Percentiles rank a stretch among this genome's conserved stretches.
phyloP scores from a whole-genome alignment of 2,888 invertebrate species.

The Drosophila putrida region DNA sequence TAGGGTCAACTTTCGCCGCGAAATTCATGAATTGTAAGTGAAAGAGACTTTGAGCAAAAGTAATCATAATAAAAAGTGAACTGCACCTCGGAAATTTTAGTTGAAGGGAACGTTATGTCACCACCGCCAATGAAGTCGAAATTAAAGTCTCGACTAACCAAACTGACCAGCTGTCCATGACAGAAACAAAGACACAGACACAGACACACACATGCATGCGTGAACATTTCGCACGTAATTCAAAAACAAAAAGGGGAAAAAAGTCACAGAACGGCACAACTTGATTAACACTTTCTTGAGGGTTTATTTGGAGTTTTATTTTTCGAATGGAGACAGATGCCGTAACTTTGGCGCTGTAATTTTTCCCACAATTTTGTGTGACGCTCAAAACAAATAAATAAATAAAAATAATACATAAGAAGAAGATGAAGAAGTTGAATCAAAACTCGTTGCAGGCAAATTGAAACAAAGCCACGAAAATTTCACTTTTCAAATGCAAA shows the following conservation, averaged over 20 bases:
- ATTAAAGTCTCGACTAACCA: conserved; percentile 39
- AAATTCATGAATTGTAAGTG: conserved; percentile 32
- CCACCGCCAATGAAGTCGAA: conserved; percentile 54
- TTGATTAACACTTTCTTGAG: conserved; percentile 77
- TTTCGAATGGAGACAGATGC: conserved; percentile 42
- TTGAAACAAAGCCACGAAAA: conserved; percentile 67
- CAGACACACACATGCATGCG: conserved; percentile 34
- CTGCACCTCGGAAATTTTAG: conserved; percentile 38
- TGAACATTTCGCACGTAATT: conserved; percentile 76
- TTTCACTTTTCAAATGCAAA: conserved; percentile 80
- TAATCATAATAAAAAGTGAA: conserved; percentile 55
- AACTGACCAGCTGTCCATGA: conserved; percentile 44
- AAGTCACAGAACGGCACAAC: conserved; percentile 65
- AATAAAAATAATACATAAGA: conserved; percentile 49
- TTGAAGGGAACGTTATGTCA: conserved; percentile 61
- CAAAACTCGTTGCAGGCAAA: conserved; percentile 35
- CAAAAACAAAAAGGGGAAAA: conserved; percentile 41
- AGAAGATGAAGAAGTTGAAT: conserved; percentile 2
- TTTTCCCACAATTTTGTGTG: conserved; percentile 68
- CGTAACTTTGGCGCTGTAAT: conserved; percentile 63
- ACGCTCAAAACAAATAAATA: conserved; percentile 59
- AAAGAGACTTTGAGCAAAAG: conserved; percentile 34
- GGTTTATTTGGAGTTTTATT: conserved; percentile 24
- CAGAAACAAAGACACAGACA: conserved; percentile 43
- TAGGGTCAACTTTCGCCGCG: conserved; percentile 55